These are phyloP conservation scores for Brachynemurus nebulosus DNA, from an alignment of 2,888 invertebrate genomes.

Conservation along the genomic window DNA sequence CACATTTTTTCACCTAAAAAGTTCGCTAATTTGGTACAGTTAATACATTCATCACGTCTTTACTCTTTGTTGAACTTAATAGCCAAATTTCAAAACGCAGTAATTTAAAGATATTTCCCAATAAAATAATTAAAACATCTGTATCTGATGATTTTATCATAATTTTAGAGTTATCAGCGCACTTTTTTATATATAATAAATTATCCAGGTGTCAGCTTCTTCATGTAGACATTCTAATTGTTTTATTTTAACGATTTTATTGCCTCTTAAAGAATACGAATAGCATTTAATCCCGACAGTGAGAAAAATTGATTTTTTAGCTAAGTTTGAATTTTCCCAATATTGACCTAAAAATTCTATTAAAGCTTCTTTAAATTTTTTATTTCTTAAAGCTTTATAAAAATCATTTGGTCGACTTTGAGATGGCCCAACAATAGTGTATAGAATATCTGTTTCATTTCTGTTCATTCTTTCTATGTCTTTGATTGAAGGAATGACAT, in stretches of 20 bases:
- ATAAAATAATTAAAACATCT: not conserved
- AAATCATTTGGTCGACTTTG: conserved; percentile 23
- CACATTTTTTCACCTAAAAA: not conserved
- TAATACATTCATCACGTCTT: not conserved
- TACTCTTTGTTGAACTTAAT: not conserved
- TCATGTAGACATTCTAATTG: not conserved
- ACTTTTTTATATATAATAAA: not conserved
- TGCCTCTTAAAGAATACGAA: not conserved
- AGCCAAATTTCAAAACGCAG: not conserved
- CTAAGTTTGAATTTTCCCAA: conserved; percentile 16
- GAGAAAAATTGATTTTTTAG: not conserved
- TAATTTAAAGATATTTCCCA: not conserved
- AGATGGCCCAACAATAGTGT: conserved; percentile 21
- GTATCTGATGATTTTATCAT: not conserved
- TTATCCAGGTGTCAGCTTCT: not conserved
- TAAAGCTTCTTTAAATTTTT: conserved; percentile 23
- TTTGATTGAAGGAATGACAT: conserved; percentile 25
- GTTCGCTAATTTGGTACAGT: not conserved
- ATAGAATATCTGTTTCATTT: conserved; percentile 20
- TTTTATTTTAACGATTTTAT: not conserved
- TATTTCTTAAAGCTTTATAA: conserved; percentile 22
- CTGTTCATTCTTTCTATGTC: conserved; percentile 22
- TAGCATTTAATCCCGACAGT: not conserved
- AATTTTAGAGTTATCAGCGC: not conserved
- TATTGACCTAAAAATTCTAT: conserved; percentile 21